Evolutionary conservation across 2,113 vertebrate species (phyloP), one percentile per base, ranked within the genome.

Genomic region (Odocoileus hemionus): DNA sequence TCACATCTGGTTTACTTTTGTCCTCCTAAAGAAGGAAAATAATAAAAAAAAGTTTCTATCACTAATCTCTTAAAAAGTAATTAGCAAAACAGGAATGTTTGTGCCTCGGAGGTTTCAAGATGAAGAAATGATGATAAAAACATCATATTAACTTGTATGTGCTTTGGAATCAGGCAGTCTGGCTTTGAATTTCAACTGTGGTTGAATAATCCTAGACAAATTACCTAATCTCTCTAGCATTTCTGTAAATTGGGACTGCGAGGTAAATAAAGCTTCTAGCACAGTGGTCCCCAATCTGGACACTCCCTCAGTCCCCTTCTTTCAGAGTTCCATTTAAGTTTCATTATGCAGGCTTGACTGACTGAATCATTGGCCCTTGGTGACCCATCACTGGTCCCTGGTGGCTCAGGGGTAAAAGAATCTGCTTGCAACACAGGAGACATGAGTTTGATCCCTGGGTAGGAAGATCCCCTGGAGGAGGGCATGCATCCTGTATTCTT

Each of bases 21-120:
- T 99, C 99, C 74, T 99, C 99, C 99, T 99, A 94, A 61, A 61
- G 64, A 58, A 96, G 86, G 23, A 97, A 97, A 97, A 94, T n/a
- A 97, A 28, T 2, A 86, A 50, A 80, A 86, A 86, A 88, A 50
- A 94, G 26, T 89, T 67, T 83, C 50, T 82, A 87, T 94, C 74
- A 91, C 33, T 87, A 60, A 61, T 64, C 25, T 16, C 50, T 92
- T 30, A 36, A 52, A 78, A 89, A 74, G 67, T 67, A 79, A 70
- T 67, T 58, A 92, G 85, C 15, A 39, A 95, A 86, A 47, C 6
- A 89, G 26, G 23, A 93, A 83, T 70, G 52, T 33, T 47, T 21
- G 78, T 54, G 33, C 8, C 30, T 39, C 0, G 6, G 60, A 76
- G 55, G 16, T 28, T 57, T 78, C 79, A 94, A 82, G 60, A 83